These are phyloP conservation scores for Lagria hirta DNA, from an alignment of 2,888 invertebrate genomes.

Conservation along the genomic window DNA sequence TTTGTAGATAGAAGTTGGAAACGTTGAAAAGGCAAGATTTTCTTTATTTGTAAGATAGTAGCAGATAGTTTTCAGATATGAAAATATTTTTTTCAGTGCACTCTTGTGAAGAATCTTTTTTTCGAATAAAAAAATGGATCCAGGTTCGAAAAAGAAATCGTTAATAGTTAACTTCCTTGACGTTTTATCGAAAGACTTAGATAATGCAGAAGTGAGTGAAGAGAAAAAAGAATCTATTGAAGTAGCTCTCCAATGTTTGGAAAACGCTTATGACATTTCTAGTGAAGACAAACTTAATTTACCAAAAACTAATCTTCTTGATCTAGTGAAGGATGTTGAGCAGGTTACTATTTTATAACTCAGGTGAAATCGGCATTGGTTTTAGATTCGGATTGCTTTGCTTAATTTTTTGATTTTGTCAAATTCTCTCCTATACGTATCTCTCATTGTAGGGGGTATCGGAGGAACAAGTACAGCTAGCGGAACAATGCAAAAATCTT, in stretches of 20 bases:
- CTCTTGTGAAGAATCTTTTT: no score
- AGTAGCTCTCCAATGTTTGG: slow-evolving; percentile 93
- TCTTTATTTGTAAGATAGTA: no score
- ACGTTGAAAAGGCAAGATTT: no score
- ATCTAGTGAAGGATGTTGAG: neutral
- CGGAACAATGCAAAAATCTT: slow-evolving; percentile 83
- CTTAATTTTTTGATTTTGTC: neutral
- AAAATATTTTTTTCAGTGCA: no score
- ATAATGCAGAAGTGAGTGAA: slow-evolving; percentile 27
- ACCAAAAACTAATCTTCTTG: neutral
- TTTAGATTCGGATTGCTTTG: no score
- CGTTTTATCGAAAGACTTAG: slow-evolving; percentile 12
- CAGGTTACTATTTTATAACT: no score
- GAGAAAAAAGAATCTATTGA: slow-evolving; percentile 74
- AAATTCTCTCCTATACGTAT: no score
- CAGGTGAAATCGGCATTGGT: neutral
- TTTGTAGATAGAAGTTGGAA: no score
- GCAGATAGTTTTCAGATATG: no score
- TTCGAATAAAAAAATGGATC: slow-evolving; percentile 3
- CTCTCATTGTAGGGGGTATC: slow-evolving; percentile 3
- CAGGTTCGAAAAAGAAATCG: slow-evolving; percentile 9
- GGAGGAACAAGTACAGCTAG: slow-evolving; percentile 46
- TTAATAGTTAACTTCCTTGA: slow-evolving; percentile 15
- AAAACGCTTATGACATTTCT: slow-evolving; percentile 81
- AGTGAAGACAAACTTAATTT: slow-evolving; percentile 25